Conservation (phyloP, 2,888 invertebrate species). For the Eupithecia dodoneata region DNA sequence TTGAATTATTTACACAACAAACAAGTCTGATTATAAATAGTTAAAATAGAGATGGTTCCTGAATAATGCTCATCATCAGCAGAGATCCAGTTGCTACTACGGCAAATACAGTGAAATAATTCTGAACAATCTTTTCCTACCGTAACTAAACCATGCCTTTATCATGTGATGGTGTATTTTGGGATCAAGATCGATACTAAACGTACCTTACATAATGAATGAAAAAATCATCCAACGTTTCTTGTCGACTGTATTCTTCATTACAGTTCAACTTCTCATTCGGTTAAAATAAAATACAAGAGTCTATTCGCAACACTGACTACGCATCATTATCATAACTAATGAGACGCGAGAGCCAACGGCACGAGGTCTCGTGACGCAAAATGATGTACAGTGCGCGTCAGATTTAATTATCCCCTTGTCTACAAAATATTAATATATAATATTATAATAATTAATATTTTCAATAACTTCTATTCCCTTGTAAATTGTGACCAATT, state of each 20-base stretch:
- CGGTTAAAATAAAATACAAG: not conserved
- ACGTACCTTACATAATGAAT: not conserved
- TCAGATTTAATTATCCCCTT: no score
- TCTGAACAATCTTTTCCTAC: not conserved
- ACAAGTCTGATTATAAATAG: not conserved
- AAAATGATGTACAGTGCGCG: not conserved
- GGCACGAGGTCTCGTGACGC: not conserved
- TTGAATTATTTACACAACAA: no score
- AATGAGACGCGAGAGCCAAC: not conserved
- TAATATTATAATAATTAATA: no score
- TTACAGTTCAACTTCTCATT: not conserved
- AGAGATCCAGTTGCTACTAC: not conserved
- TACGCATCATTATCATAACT: not conserved
- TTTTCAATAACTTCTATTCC: no score
- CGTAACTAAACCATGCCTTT: not conserved
- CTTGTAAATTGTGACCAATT: no score
- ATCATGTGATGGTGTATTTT: not conserved
- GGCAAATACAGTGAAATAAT: not conserved
- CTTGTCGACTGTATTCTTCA: not conserved
- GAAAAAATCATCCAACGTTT: not conserved
- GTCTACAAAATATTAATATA: no score
- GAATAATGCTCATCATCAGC: not conserved
- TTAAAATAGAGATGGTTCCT: not conserved
- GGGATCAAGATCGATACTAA: not conserved
- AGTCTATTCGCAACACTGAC: not conserved